A percentile compares a stretch with the other conserved stretches of the same genome.
Evolutionary conservation across 2,888 invertebrate species (phyloP).

Genomic region (Asteroscopus sphinx): DNA sequence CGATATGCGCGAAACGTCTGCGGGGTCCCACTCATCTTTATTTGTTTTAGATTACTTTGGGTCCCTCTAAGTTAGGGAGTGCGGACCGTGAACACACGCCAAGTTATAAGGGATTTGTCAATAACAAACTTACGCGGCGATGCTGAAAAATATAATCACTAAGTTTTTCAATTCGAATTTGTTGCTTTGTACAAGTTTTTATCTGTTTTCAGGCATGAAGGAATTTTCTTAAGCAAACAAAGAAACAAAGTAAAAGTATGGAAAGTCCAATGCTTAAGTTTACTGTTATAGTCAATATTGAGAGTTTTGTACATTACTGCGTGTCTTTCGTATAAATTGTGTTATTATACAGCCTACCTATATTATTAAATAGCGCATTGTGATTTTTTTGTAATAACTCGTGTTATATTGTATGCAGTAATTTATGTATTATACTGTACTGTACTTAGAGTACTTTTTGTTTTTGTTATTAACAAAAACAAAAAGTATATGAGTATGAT

Average conservation of each 20-base stretch:
- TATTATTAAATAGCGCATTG: too few relatives aligned
- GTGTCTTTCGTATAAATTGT: slow-evolving; percentile 5
- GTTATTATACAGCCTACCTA: slow-evolving; percentile 1
- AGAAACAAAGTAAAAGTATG: slow-evolving; percentile 34
- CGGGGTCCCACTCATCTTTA: slow-evolving; percentile 84
- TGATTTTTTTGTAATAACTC: too few relatives aligned
- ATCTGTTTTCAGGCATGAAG: slow-evolving; percentile 45
- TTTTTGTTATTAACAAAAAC: too few relatives aligned
- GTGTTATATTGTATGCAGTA: too few relatives aligned
- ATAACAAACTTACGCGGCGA: slow-evolving; percentile 59
- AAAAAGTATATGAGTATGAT: too few relatives aligned
- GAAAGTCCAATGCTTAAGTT: slow-evolving; percentile 26
- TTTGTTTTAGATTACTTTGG: slow-evolving; percentile 89
- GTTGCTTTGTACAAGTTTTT: slow-evolving; percentile 63
- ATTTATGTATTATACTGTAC: too few relatives aligned
- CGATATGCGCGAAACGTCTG: slow-evolving; percentile 81
- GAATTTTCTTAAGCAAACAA: slow-evolving; percentile 44
- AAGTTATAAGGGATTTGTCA: slow-evolving; percentile 76
- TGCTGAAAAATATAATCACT: slow-evolving; percentile 75
- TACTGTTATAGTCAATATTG: slow-evolving; percentile 30
- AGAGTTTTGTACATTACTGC: slow-evolving; percentile 9
- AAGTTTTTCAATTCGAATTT: slow-evolving; percentile 80
- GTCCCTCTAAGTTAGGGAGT: slow-evolving; percentile 75
- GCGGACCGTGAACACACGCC: slow-evolving; percentile 72
- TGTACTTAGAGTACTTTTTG: too few relatives aligned